Conservation (phyloP, 2,797 vertebrate species). For the Tinamus major region DNA sequence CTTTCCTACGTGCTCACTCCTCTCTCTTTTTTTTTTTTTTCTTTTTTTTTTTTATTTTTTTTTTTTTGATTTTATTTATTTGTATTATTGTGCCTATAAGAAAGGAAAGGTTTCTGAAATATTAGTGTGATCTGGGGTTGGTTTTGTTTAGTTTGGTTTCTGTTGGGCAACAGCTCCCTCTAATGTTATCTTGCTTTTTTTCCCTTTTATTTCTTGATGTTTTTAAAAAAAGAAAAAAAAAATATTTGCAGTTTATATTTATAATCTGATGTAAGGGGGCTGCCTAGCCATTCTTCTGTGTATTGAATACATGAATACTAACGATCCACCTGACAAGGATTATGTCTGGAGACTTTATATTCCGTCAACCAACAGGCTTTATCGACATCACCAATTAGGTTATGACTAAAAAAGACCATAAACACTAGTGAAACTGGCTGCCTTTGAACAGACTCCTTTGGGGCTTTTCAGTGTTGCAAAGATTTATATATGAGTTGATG, state of each 20-base stretch:
- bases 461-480: neutral
- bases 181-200: constrained; percentile 35
- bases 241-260: neutral
- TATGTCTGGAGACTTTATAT: neutral
- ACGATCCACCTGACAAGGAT: neutral
- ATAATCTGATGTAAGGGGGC: neutral
- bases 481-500: neutral
- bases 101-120: neutral
- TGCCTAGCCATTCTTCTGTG: neutral
- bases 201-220: neutral
- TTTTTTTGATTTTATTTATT: constrained; percentile 60
- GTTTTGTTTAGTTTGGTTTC: neutral
- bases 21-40: constrained; percentile 46
- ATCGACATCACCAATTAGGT: neutral
- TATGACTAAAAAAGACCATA: neutral
- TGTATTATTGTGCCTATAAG: constrained; percentile 44
- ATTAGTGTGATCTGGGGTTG: neutral
- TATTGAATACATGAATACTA: neutral
- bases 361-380: neutral
- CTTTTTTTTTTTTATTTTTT: constrained; percentile 60
- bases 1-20: constrained; percentile 2
- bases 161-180: constrained; percentile 83
- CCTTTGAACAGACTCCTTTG: neutral
- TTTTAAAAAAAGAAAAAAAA: too few relatives aligned
- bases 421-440: neutral